A percentile compares a stretch with the other conserved stretches of the same genome.
These are phyloP conservation scores for Monodelphis domestica DNA, from an alignment of 2,797 vertebrate genomes.

Conservation along the genomic window DNA sequence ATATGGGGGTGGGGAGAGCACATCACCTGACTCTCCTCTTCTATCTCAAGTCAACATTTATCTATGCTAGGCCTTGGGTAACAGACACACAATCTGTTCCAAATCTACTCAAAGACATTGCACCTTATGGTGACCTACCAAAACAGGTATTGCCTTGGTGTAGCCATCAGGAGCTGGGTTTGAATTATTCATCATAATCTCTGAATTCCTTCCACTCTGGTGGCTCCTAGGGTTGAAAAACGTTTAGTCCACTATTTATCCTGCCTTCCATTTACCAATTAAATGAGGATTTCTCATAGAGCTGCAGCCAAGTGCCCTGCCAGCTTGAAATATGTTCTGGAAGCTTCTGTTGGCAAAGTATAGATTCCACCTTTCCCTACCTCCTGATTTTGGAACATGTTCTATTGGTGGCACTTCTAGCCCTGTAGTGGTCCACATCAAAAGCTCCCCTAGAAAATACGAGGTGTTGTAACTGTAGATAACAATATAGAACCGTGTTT, in stretches of 20 bases:
- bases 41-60: background rate
- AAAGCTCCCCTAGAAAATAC: constrained; percentile 2
- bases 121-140: background rate
- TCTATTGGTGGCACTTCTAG: background rate
- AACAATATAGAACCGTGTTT: background rate
- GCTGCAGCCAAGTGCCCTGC: background rate
- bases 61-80: background rate
- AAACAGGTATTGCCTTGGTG: background rate
- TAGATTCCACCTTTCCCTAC: background rate
- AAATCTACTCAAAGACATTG: background rate
- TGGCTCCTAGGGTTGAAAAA: background rate
- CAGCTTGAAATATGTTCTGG: background rate
- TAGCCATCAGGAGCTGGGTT: background rate
- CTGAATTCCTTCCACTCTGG: background rate
- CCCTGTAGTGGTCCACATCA: background rate
- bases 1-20: background rate
- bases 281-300: background rate
- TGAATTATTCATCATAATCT: background rate
- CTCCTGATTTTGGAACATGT: constrained; percentile 20
- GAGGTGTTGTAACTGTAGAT: background rate
- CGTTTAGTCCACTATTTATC: background rate
- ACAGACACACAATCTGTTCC: background rate
- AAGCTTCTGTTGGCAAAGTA: background rate
- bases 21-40: background rate
- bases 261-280: background rate